Conservation (phyloP, 2,797 vertebrate species). For the Liasis olivaceus region DNA sequence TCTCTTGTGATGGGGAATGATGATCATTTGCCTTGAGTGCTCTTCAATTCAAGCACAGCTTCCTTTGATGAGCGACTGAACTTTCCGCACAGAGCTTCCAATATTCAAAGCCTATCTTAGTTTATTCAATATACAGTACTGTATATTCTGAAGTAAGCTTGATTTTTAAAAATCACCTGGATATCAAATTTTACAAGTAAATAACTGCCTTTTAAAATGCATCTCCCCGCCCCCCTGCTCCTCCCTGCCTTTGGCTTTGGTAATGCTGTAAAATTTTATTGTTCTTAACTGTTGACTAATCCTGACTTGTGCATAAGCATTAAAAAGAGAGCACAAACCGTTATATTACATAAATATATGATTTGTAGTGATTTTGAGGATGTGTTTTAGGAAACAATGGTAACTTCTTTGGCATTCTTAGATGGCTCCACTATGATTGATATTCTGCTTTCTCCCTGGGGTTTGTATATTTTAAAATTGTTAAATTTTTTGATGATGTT, state of each 20-base stretch:
- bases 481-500: too few species aligned
- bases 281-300: not conserved
- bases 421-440: too few species aligned
- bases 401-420: not conserved
- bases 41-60: constrained; percentile 42
- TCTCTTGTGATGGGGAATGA: constrained; percentile 62
- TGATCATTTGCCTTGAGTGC: constrained; percentile 61
- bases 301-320: not conserved
- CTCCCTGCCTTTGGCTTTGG: not conserved
- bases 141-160: not conserved
- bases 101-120: constrained; percentile 29
- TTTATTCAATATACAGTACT: not conserved
- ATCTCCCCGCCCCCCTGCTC: not conserved
- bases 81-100: constrained; percentile 41
- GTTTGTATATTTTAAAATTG: too few species aligned
- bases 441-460: too few species aligned
- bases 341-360: not conserved
- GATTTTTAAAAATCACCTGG: not conserved
- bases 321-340: not conserved
- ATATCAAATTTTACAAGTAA: not conserved
- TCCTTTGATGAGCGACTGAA: constrained; percentile 56
- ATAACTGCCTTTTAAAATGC: not conserved
- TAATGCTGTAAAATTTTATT: not conserved
- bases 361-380: not conserved
- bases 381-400: not conserved